Percentiles rank a stretch among this genome's conserved stretches.
phyloP scores from a whole-genome alignment of 2,888 invertebrate species.

The Parnassius apollo region DNA sequence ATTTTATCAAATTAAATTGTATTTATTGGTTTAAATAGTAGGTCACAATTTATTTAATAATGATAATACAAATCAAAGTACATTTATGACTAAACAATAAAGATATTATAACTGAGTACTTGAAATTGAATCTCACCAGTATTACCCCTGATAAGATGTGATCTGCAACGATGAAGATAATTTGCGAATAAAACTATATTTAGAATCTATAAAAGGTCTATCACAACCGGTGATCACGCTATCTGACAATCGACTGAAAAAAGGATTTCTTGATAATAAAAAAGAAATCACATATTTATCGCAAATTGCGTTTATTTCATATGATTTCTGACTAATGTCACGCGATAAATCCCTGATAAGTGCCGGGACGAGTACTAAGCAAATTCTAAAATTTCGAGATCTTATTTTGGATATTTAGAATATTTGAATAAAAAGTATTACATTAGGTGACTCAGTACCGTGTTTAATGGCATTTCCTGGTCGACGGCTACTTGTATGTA shows the following conservation, averaged over 20 bases:
- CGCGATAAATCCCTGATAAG: constrained; percentile 58
- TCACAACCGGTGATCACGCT: constrained; percentile 64
- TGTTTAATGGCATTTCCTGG: too few relatives aligned
- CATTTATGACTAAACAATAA: not conserved
- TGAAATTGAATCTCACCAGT: constrained; percentile 40
- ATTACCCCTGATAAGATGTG: constrained; percentile 43
- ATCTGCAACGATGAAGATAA: constrained; percentile 37
- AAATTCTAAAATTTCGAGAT: constrained; percentile 33
- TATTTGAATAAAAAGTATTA: not conserved
- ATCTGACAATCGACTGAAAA: constrained; percentile 75
- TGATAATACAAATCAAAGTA: too few relatives aligned
- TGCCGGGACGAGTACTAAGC: constrained; percentile 42
- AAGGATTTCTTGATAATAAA: constrained; percentile 67
- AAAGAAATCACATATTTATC: constrained; percentile 70
- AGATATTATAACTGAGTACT: constrained; percentile 22
- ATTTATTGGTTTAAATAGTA: too few relatives aligned
- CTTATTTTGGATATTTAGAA: not conserved
- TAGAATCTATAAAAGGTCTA: constrained; percentile 33
- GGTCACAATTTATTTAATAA: too few relatives aligned
- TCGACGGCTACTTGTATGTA: too few relatives aligned
- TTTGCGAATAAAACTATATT: constrained; percentile 23
- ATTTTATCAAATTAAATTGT: too few relatives aligned
- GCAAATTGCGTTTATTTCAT: constrained; percentile 66
- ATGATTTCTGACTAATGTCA: constrained; percentile 62
- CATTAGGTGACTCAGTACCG: too few relatives aligned